Evolutionary conservation across 2,888 invertebrate genomes (phyloP).

Genomic region (Drosophila kambysellisi): DNA sequence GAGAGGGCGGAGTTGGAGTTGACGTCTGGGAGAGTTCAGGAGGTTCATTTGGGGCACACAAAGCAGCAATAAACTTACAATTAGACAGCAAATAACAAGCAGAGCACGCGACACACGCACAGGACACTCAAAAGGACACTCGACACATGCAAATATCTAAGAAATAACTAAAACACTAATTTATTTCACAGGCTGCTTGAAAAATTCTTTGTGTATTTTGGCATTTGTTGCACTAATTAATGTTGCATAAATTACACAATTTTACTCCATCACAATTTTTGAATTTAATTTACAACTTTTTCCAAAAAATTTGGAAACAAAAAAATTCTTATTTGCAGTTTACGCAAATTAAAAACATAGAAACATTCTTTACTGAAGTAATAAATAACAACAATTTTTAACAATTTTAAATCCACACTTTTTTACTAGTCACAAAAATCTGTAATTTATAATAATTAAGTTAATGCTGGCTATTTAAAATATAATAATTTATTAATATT

Average conservation of each 20-base stretch:
- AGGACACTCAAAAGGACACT: slow-evolving; percentile 5
- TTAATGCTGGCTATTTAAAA: neutral
- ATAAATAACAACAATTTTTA: no score
- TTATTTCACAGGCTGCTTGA: neutral
- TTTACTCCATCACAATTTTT: neutral
- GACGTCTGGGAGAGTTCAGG: slow-evolving; percentile 31
- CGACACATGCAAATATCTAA: slow-evolving; percentile 21
- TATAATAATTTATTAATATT: neutral
- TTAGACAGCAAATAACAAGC: slow-evolving; percentile 58
- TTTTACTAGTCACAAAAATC: neutral
- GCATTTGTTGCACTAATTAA: slow-evolving; percentile 2
- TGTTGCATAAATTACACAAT: neutral
- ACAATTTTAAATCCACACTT: neutral
- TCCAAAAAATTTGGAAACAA: neutral
- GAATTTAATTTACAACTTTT: neutral
- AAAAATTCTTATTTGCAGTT: neutral
- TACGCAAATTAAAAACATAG: neutral
- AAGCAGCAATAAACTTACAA: slow-evolving; percentile 71
- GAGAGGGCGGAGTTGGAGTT: slow-evolving; percentile 20
- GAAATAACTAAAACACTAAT: neutral
- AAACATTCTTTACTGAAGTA: neutral
- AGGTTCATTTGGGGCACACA: slow-evolving; percentile 43
- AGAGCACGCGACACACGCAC: slow-evolving; percentile 33
- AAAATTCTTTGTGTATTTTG: no score
- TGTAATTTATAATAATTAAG: neutral